Evolutionary conservation across 2,113 vertebrate species (phyloP).

Genomic region (Hyperopisus bebe): DNA sequence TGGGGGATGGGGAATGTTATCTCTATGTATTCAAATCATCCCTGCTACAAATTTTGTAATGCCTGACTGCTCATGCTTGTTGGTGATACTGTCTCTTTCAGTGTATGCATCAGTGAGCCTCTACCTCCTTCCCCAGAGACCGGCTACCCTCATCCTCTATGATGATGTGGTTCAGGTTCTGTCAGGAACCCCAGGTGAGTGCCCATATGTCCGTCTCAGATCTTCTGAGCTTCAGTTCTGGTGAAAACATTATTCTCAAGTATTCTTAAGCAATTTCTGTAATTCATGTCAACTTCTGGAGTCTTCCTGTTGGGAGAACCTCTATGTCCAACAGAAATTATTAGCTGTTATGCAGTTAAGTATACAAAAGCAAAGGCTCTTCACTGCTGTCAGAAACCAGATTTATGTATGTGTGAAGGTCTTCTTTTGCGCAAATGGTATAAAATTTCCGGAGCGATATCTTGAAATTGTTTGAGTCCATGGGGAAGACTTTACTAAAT

Average conservation of each 20-base stretch:
- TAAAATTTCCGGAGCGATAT: not conserved
- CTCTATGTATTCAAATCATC: conserved; percentile 6
- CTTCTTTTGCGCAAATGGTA: not conserved
- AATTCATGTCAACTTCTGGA: not conserved
- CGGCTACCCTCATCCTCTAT: conserved; percentile 89
- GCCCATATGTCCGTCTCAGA: not conserved
- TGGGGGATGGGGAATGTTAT: not conserved
- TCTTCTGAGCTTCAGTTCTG: not conserved
- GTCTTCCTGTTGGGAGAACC: not conserved
- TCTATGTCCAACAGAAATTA: not conserved
- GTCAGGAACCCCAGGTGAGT: conserved; percentile 81
- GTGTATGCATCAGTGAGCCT: conserved; percentile 90
- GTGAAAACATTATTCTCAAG: not conserved
- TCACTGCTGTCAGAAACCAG: not conserved
- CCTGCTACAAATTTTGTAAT: not conserved
- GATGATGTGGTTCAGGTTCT: conserved; percentile 91
- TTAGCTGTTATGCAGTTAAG: not conserved
- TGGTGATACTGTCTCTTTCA: conserved; percentile 37
- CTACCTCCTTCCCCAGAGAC: conserved; percentile 81
- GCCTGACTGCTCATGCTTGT: not conserved
- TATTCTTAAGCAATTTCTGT: not conserved
- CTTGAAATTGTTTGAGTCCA: not conserved
- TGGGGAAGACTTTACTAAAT: not conserved
- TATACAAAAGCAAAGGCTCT: not conserved
- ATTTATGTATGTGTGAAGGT: not conserved